Conservation (phyloP, 1,140 invertebrate species). For the Hestina assimilis region DNA sequence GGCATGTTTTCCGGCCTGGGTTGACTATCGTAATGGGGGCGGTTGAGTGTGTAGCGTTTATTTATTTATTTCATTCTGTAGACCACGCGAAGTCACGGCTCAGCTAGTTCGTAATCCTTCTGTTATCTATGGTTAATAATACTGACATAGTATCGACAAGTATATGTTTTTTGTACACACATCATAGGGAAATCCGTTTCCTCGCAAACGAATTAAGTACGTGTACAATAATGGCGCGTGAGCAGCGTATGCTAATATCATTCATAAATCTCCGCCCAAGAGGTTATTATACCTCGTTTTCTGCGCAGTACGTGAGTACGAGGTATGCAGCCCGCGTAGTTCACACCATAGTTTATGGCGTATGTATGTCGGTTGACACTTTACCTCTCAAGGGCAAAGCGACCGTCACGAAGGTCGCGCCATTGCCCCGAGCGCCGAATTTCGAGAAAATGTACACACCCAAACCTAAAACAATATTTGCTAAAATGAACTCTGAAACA, state of each 20-base stretch:
- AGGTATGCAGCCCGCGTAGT: conserved; percentile 39
- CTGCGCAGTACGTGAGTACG: conserved; percentile 17
- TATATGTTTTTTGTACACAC: too few species aligned
- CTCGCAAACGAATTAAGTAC: conserved; percentile 7
- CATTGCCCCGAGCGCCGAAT: conserved; percentile 46
- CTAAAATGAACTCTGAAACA: neutral
- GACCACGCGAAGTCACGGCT: too few species aligned
- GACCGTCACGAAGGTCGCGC: conserved; percentile 49
- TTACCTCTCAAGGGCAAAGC: conserved; percentile 51
- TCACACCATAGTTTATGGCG: conserved; percentile 43
- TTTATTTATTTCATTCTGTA: too few species aligned
- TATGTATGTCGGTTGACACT: conserved; percentile 49
- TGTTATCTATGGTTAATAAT: too few species aligned
- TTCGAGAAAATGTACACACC: conserved; percentile 35
- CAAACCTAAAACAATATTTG: conserved; percentile 24
- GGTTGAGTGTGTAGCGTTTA: too few species aligned
- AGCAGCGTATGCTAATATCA: neutral
- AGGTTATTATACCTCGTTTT: conserved; percentile 20
- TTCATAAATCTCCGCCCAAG: conserved; percentile 3
- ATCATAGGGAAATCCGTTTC: conserved; percentile 9
- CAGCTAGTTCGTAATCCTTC: too few species aligned
- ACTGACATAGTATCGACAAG: too few species aligned
- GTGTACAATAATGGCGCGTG: conserved; percentile 1
- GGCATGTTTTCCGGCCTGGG: too few species aligned
- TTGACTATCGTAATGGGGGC: too few species aligned